A percentile compares a stretch with the other conserved stretches of the same genome.
These are phyloP conservation scores for Struthio camelus DNA, from an alignment of 2,113 vertebrate genomes.

Conservation along the genomic window DNA sequence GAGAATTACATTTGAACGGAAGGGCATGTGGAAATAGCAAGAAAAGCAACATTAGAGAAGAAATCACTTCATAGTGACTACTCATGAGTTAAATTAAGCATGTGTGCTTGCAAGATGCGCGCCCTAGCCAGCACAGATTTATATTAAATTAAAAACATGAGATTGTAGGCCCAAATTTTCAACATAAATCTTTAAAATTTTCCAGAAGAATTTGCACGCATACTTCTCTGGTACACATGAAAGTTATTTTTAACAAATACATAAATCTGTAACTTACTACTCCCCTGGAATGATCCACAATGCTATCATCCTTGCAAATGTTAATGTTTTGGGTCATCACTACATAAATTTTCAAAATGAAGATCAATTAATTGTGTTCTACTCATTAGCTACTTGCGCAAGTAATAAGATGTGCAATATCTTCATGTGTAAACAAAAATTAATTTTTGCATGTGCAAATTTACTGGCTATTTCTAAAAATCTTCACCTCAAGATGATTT, in stretches of 20 bases:
- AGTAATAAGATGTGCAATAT: not conserved
- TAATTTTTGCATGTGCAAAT: not conserved
- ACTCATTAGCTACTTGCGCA: not conserved
- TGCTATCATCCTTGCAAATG: not conserved
- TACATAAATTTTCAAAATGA: not conserved
- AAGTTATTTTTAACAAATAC: slow-evolving; percentile 15
- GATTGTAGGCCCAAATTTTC: slow-evolving; percentile 27
- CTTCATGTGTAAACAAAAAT: not conserved
- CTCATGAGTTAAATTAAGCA: not conserved
- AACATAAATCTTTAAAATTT: slow-evolving; percentile 25
- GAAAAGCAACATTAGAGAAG: not conserved
- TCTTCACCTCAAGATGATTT: not conserved
- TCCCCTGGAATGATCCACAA: not conserved
- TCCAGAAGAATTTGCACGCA: not conserved
- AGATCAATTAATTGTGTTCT: not conserved
- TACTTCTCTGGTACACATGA: not conserved
- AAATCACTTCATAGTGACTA: not conserved
- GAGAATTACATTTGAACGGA: not conserved
- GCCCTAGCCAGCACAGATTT: not conserved
- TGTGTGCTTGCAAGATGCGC: not conserved
- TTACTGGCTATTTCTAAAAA: not conserved
- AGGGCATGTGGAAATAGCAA: not conserved
- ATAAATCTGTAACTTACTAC: not conserved
- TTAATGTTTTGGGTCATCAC: not conserved
- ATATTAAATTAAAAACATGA: slow-evolving; percentile 40